phyloP scores from a whole-genome alignment of 2,888 invertebrate species.

The Lampropteryx suffumata region DNA sequence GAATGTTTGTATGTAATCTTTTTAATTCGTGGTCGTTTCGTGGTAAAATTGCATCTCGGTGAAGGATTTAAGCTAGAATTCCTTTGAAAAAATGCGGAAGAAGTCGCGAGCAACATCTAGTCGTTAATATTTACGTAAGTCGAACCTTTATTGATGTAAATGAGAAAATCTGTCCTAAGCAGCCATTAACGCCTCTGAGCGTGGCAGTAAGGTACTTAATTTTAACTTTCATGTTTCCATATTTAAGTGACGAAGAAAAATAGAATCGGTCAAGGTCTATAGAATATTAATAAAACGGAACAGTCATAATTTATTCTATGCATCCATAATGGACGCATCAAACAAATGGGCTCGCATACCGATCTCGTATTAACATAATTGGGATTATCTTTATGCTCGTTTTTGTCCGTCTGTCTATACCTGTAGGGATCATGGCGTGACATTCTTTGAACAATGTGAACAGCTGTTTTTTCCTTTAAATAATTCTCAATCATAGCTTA shows the following conservation, averaged over 20 bases:
- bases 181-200: no score
- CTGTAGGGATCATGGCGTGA: constrained; percentile 20
- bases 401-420: constrained; percentile 28
- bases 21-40: no score
- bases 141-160: no score
- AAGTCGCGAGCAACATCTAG: no score
- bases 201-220: neutral
- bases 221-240: no score
- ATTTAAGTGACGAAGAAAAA: no score
- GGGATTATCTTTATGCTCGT: constrained; percentile 36
- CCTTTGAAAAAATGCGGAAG: no score
- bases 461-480: constrained; percentile 6
- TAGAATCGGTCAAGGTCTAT: constrained; percentile 26
- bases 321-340: constrained; percentile 32
- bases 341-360: constrained; percentile 44
- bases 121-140: no score
- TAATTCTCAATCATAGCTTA: neutral
- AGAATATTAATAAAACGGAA: constrained; percentile 29
- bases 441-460: constrained; percentile 22
- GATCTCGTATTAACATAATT: constrained; percentile 53
- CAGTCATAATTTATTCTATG: constrained; percentile 34
- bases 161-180: no score
- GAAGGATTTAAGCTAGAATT: no score
- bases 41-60: no score
- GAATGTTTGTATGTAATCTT: no score